A percentile compares a stretch with the other conserved stretches of the same genome.
Conservation (phyloP, 2,888 invertebrate genomes). For the Eumerus sabulonum region DNA sequence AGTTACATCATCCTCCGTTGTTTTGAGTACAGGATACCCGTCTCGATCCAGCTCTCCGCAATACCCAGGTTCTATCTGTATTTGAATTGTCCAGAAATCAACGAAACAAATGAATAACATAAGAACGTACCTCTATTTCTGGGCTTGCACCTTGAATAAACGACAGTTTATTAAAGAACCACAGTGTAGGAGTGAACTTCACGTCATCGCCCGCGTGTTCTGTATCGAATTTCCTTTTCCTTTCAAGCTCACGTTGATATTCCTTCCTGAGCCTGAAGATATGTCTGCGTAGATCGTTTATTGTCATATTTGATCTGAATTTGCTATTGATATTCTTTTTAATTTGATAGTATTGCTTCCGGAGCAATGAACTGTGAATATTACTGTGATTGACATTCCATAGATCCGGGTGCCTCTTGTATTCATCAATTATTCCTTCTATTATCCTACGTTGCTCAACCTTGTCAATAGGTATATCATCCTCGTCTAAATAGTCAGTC, state of each 20-base stretch:
- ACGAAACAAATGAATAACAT: not conserved
- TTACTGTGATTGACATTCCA: constrained; percentile 21
- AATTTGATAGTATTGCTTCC: constrained; percentile 32
- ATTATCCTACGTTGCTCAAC: constrained; percentile 26
- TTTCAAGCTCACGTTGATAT: constrained; percentile 16
- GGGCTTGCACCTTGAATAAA: constrained; percentile 11
- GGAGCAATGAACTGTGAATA: not conserved
- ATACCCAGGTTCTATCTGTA: constrained; percentile 4
- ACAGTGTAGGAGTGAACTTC: constrained; percentile 13
- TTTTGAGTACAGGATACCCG: not conserved
- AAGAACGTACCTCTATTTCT: constrained; percentile 7
- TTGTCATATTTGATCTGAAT: constrained; percentile 25
- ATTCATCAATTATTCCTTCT: constrained; percentile 46
- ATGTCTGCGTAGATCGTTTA: constrained; percentile 17
- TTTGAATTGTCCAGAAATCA: not conserved
- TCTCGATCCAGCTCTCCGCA: not conserved
- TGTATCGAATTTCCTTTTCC: not conserved
- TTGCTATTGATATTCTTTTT: constrained; percentile 34
- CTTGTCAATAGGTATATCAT: constrained; percentile 45
- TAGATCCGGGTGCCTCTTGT: constrained; percentile 39
- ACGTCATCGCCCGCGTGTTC: no score
- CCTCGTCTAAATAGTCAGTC: constrained; percentile 44
- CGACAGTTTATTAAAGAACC: constrained; percentile 25
- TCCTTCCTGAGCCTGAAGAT: constrained; percentile 7
- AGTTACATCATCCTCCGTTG: not conserved